These are phyloP conservation scores for Stictonetta naevosa DNA, from an alignment of 2,113 vertebrate genomes.

Conservation along the genomic window DNA sequence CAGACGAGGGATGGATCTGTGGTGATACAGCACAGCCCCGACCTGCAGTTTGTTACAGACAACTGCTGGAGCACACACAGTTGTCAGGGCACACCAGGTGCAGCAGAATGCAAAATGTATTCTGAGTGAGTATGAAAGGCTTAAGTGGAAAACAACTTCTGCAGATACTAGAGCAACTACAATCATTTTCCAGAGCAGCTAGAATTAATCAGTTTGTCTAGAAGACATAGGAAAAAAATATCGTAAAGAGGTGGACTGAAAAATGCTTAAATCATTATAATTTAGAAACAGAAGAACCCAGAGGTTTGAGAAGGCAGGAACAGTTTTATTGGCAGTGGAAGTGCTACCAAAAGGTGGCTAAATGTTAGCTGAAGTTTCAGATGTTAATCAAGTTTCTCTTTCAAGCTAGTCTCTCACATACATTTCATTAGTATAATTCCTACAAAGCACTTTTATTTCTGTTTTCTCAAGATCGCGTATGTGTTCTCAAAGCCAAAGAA, in stretches of 20 bases:
- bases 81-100: background rate
- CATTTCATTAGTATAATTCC: conserved; percentile 24
- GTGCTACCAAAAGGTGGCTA: background rate
- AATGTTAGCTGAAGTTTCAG: conserved; percentile 15
- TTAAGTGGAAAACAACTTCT: background rate
- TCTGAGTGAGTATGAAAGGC: background rate
- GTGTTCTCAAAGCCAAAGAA: background rate
- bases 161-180: background rate
- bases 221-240: background rate
- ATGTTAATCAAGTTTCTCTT: conserved; percentile 22
- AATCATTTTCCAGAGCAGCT: background rate
- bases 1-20: background rate
- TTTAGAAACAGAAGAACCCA: background rate
- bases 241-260: background rate
- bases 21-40: background rate
- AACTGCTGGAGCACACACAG: background rate
- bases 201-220: background rate
- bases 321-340: background rate
- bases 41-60: background rate
- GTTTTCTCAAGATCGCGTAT: background rate
- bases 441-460: conserved; percentile 31
- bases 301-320: background rate
- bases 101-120: background rate
- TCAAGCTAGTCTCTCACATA: conserved; percentile 1
- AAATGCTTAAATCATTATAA: background rate